Evolutionary conservation across 35 echinoderm and acorn worm species (phyloP), one percentile per base, ranked within the genome.

Genomic region (Hemicentrotus pulcherrimus): DNA sequence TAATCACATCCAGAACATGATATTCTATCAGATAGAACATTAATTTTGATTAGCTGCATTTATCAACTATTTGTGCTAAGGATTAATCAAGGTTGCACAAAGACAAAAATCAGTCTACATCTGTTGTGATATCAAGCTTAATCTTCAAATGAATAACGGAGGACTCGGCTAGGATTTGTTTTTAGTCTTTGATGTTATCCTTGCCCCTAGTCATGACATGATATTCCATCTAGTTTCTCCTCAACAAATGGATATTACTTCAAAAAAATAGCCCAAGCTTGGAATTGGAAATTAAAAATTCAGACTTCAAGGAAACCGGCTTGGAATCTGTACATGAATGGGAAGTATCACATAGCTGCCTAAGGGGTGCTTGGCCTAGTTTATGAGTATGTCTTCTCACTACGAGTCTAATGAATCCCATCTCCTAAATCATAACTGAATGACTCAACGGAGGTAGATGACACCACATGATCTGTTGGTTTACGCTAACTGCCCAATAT

Each of bases 371-470:
- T 78, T 78, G 19, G 22, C 24, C 22, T 28, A 28, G 22, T 28
- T 22, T 78, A 78, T 28, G 24, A 28, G 65, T 78, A 78, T 78
- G 2, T 18, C 18, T 28, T 78, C 65, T 78, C 5, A n/a, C 7
- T 78, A 78, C 19, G 7, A 78, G 28, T 78, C 22, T 28, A 78
- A 78, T 78, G 65, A n/a, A 78, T 78, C 24, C 4, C 1, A 78
- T 78, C 65, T 28, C 24, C 65, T 78, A 78, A 28, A 78, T 78
- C 65, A 78, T 8, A 78, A 78, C 65, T 78, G 65, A 78, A 78
- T 78, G 65, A 78, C 50, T 55, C 22, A 22, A 86, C 88, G 18
- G 88, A 90, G 88, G 88, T 90, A 90, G 88, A 90, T 90, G 33
- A 45, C 88, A 33, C 88, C 14, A 30, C 32, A 90, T 33, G 9